A percentile compares a stretch with the other conserved stretches of the same genome.
Conservation (phyloP, 2,797 vertebrate species). For the Tadarida brasiliensis region DNA sequence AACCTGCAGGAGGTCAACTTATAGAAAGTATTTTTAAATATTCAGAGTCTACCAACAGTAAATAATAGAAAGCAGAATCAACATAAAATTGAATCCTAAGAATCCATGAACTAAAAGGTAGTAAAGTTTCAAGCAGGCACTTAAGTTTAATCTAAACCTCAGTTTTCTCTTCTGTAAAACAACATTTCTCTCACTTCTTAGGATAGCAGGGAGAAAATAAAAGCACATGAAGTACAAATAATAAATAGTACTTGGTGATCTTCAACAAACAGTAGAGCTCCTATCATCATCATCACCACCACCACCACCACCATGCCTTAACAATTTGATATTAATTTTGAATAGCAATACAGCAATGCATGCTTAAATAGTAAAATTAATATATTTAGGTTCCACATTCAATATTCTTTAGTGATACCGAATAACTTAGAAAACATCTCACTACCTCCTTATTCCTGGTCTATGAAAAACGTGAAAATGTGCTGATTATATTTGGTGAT, state of each 20-base stretch:
- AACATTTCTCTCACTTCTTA: neutral
- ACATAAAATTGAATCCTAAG: constrained; percentile 53
- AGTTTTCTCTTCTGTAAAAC: neutral
- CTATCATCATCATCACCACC: neutral
- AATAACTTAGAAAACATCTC: constrained; percentile 31
- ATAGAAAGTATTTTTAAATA: constrained; percentile 39
- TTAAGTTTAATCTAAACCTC: constrained; percentile 60
- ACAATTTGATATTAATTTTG: constrained; percentile 43
- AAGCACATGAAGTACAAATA: neutral
- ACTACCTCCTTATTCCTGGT: neutral
- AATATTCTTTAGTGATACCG: constrained; percentile 32
- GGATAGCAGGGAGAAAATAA: neutral
- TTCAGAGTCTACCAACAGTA: neutral
- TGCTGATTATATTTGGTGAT: neutral
- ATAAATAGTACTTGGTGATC: neutral
- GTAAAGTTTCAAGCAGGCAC: neutral
- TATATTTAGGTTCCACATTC: constrained; percentile 13
- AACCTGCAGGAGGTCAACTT: constrained; percentile 4
- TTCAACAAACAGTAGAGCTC: neutral
- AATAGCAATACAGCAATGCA: constrained; percentile 36
- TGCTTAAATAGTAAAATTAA: constrained; percentile 31
- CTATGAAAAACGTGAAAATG: neutral
- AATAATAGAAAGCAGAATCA: constrained; percentile 2
- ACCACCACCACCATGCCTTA: neutral
- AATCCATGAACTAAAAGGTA: neutral